Conservation (phyloP, 2,113 vertebrate species). For the Riparia riparia region DNA sequence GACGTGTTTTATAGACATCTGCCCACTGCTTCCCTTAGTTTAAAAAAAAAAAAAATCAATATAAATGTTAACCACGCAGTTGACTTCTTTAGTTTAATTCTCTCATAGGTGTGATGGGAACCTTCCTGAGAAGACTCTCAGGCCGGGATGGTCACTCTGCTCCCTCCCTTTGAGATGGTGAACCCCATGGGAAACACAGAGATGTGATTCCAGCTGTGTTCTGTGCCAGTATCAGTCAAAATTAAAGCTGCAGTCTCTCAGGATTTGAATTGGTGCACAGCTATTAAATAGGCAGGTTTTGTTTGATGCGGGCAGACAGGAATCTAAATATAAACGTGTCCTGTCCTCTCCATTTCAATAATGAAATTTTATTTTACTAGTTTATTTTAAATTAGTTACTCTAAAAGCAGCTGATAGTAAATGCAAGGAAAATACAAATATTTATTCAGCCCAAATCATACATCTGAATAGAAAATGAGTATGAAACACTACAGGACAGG, state of each 20-base stretch:
- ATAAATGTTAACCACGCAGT: background rate
- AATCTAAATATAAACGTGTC: background rate
- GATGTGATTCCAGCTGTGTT: background rate
- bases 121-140: background rate
- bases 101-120: background rate
- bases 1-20: constrained; percentile 23
- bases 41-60: background rate
- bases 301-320: background rate
- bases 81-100: background rate
- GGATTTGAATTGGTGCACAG: background rate
- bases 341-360: background rate
- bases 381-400: background rate
- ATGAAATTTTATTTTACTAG: background rate
- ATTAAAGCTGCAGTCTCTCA: background rate
- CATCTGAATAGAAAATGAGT: background rate
- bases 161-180: background rate
- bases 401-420: background rate
- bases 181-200: background rate
- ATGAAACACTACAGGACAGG: background rate
- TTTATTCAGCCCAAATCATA: background rate
- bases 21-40: background rate
- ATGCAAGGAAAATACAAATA: background rate
- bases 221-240: background rate
- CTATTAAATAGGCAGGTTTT: background rate
- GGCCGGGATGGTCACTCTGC: background rate